Evolutionary conservation across 2,797 vertebrate species (phyloP).

Genomic region (Fistularia commersonii): DNA sequence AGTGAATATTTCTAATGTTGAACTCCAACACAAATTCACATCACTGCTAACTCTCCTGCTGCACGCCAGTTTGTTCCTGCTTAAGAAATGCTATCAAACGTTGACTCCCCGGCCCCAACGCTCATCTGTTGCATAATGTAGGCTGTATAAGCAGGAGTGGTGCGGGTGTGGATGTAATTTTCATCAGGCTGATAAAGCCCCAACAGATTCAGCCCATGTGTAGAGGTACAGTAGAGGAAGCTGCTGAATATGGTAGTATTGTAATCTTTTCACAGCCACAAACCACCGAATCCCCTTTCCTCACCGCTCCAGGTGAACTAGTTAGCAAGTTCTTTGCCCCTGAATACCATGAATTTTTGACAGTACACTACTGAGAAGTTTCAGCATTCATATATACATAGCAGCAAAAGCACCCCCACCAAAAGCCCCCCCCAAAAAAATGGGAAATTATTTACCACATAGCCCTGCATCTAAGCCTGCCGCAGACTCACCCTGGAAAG

Average conservation of each 20-base stretch:
- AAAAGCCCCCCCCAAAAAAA: conserved; percentile 15
- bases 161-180: conserved; percentile 69
- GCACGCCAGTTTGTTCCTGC: conserved; percentile 66
- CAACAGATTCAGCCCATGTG: conserved; percentile 43
- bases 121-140: conserved; percentile 79
- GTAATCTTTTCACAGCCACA: conserved; percentile 45
- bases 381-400: conserved; percentile 38
- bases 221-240: conserved; percentile 35
- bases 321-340: conserved; percentile 43
- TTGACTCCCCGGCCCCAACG: conserved; percentile 64
- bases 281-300: conserved; percentile 48
- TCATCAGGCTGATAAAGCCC: conserved; percentile 66
- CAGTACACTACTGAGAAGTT: conserved; percentile 25
- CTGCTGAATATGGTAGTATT: conserved; percentile 51
- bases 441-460: conserved; percentile 51
- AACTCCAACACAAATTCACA: conserved; percentile 76
- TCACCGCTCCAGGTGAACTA: conserved; percentile 62
- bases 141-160: conserved; percentile 63
- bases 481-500: conserved; percentile 20
- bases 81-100: conserved; percentile 71
- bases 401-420: conserved; percentile 8
- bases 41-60: conserved; percentile 63
- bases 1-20: conserved; percentile 75
- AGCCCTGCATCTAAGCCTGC: conserved; percentile 15
- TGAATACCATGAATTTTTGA: conserved; percentile 59